Percentiles rank a stretch among this genome's conserved stretches.
phyloP scores from a whole-genome alignment of 2,113 vertebrate species.

The Accipiter cooperii region DNA sequence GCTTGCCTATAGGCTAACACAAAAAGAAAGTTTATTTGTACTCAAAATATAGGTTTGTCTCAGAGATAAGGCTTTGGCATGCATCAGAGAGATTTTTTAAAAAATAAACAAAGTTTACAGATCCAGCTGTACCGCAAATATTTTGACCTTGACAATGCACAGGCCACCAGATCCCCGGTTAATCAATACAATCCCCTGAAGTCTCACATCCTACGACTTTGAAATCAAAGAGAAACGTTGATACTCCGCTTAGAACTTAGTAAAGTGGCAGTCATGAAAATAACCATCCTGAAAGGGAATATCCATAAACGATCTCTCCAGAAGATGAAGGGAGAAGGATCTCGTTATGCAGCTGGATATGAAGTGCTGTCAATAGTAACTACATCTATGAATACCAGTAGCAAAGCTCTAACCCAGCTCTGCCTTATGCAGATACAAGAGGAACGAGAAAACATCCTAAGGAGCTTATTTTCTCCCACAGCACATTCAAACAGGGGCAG shows the following conservation, averaged over 20 bases:
- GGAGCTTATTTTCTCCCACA: not conserved
- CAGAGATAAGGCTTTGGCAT: not conserved
- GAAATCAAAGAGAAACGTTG: not conserved
- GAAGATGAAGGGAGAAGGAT: not conserved
- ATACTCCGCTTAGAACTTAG: not conserved
- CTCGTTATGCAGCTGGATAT: not conserved
- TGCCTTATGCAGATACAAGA: not conserved
- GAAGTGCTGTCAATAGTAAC: not conserved
- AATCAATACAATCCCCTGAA: not conserved
- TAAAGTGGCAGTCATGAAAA: not conserved
- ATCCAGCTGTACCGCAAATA: not conserved
- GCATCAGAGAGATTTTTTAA: not conserved
- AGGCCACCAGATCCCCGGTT: not conserved
- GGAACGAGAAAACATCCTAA: not conserved
- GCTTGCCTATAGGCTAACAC: not conserved
- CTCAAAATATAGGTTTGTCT: not conserved
- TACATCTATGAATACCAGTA: not conserved
- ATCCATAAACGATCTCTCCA: not conserved
- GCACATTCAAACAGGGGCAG: not conserved
- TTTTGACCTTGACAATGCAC: not conserved
- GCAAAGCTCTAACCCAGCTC: not conserved
- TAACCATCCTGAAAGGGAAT: not conserved
- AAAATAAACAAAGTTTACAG: not conserved
- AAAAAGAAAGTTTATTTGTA: not conserved
- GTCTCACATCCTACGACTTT: not conserved